These are phyloP conservation scores for Zeugodacus cucurbitae DNA, from an alignment of 1,140 invertebrate genomes.

Conservation along the genomic window DNA sequence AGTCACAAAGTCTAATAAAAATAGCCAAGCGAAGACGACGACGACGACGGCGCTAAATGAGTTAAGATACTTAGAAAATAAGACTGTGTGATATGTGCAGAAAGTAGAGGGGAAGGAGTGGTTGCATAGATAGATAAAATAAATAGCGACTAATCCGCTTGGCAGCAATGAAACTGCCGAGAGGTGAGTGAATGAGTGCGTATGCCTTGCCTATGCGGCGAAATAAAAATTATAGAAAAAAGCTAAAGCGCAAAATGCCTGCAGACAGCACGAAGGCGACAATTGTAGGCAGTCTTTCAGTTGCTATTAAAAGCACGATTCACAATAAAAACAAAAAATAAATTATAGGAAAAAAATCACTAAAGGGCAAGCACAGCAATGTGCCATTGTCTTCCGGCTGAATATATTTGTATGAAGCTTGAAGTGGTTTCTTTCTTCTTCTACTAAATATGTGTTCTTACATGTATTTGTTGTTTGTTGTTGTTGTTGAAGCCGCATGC, in stretches of 20 bases:
- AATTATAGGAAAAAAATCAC: too few relatives aligned
- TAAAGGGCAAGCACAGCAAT: neutral
- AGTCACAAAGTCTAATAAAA: constrained; percentile 8
- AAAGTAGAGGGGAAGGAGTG: neutral
- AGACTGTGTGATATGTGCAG: neutral
- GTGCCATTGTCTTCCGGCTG: neutral
- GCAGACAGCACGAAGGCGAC: neutral
- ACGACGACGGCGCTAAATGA: neutral
- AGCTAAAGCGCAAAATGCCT: neutral
- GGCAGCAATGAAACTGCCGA: neutral
- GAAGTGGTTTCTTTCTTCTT: neutral
- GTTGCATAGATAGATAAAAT: neutral
- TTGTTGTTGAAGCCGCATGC: neutral
- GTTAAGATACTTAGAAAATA: neutral
- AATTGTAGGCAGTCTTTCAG: neutral
- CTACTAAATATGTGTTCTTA: neutral
- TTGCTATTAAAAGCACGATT: neutral
- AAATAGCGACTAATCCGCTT: neutral
- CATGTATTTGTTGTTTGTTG: neutral
- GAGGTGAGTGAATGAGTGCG: neutral
- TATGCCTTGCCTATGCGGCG: neutral
- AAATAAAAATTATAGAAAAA: neutral
- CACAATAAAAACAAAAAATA: neutral
- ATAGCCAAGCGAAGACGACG: neutral
- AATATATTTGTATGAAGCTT: neutral